Conservation (phyloP, 2,113 vertebrate species). For the Gasterosteus aculeatus region DNA sequence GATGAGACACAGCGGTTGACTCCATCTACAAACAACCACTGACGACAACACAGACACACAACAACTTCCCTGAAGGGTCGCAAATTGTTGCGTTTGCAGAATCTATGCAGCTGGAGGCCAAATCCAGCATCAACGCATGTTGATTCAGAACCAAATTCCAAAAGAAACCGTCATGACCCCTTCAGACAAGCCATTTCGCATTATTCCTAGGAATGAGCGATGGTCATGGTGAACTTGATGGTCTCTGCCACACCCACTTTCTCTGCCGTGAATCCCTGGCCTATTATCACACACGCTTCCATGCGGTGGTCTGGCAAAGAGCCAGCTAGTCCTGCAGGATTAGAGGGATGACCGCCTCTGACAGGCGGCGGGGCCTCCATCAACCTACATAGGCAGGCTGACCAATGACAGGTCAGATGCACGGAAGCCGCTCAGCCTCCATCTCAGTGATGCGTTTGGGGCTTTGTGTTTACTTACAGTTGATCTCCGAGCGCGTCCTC, state of each 20-base stretch:
- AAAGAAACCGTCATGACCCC: not conserved
- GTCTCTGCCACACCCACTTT: constrained; percentile 22
- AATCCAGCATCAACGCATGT: not conserved
- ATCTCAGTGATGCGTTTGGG: not conserved
- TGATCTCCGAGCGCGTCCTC: constrained; percentile 92
- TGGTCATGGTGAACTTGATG: not conserved
- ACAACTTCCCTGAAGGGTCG: constrained; percentile 46
- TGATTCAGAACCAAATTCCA: constrained; percentile 9
- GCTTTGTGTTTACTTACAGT: constrained; percentile 86
- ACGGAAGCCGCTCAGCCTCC: not conserved
- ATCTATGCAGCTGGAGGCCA: not conserved
- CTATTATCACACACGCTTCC: constrained; percentile 54
- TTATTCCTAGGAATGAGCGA: not conserved
- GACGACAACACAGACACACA: constrained; percentile 27
- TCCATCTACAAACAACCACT: not conserved
- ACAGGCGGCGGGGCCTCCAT: constrained; percentile 27
- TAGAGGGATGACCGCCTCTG: constrained; percentile 43
- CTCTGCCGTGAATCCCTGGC: constrained; percentile 33
- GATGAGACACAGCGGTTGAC: not conserved
- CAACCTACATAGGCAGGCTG: constrained; percentile 16
- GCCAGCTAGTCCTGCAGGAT: constrained; percentile 53
- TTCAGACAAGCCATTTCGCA: constrained; percentile 38
- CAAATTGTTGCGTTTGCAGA: not conserved
- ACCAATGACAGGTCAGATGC: constrained; percentile 19
- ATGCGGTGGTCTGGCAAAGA: constrained; percentile 42